Evolutionary conservation across 2,797 vertebrate genomes (phyloP).

Genomic region (Bovichtus variegatus): DNA sequence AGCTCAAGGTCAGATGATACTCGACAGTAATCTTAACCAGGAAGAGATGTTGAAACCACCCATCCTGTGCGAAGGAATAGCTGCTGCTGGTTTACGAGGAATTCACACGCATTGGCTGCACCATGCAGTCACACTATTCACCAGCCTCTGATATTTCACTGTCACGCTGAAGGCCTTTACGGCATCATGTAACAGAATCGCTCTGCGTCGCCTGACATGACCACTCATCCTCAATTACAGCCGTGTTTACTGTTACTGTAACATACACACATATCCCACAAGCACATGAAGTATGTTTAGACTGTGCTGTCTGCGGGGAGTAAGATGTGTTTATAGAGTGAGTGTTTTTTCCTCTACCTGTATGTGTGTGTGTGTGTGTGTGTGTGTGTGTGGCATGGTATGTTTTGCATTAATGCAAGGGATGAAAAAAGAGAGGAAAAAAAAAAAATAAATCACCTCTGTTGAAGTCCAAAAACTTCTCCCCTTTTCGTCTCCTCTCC

Average conservation of each 20-base stretch:
- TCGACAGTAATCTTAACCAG: constrained; percentile 73
- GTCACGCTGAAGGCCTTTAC: constrained; percentile 36
- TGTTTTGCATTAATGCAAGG: constrained; percentile 66
- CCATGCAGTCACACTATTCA: constrained; percentile 21
- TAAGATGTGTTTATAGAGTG: constrained; percentile 45
- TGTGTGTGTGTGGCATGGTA: constrained; percentile 39
- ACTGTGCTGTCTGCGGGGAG: constrained; percentile 35
- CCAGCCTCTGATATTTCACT: constrained; percentile 35
- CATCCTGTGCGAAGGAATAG: constrained; percentile 75
- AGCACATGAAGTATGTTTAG: constrained; percentile 55
- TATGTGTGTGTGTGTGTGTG: constrained; percentile 35
- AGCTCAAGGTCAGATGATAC: constrained; percentile 70
- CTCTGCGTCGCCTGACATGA: constrained; percentile 37
- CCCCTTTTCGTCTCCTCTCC: constrained; percentile 40
- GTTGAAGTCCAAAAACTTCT: constrained; percentile 48
- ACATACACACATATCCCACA: constrained; percentile 31
- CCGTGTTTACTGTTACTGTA: background rate
- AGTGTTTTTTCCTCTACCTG: constrained; percentile 16
- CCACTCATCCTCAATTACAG: constrained; percentile 36
- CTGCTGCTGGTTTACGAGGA: constrained; percentile 60
- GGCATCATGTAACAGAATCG: constrained; percentile 36
- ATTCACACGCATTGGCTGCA: constrained; percentile 53
- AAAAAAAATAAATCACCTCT: constrained; percentile 1
- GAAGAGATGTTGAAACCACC: constrained; percentile 79
- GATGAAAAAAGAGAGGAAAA: constrained; percentile 26